Percentiles rank a stretch among this genome's conserved stretches.
These are phyloP conservation scores for Excalfactoria chinensis DNA, from an alignment of 2,113 vertebrate genomes.

Conservation along the genomic window DNA sequence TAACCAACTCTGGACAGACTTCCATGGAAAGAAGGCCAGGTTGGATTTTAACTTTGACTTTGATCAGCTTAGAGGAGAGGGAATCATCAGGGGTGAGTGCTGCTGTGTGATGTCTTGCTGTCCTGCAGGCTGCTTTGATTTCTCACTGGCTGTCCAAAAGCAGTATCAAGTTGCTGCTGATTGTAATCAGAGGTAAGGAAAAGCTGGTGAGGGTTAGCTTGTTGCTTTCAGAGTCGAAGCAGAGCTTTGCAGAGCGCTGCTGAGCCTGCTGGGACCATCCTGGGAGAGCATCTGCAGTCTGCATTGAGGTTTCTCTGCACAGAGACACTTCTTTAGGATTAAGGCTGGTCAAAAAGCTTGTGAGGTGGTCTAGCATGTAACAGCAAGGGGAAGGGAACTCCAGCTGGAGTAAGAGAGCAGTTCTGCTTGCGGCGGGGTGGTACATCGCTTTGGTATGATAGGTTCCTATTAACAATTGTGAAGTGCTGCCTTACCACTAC, in stretches of 20 bases:
- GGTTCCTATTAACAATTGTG: neutral
- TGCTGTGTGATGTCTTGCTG: neutral
- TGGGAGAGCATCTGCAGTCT: neutral
- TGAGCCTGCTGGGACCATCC: neutral
- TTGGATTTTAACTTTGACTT: neutral
- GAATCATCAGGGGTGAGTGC: neutral
- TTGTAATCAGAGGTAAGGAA: neutral
- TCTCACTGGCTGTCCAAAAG: neutral
- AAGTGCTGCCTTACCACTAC: neutral
- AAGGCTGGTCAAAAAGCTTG: neutral
- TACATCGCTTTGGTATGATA: accelerated
- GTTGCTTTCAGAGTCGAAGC: neutral
- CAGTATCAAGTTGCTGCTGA: neutral
- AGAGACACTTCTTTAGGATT: neutral
- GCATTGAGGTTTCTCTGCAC: neutral
- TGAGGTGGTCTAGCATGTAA: accelerated
- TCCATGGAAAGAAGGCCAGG: neutral
- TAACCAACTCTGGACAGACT: neutral
- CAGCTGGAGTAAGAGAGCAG: accelerated
- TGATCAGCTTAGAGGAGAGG: neutral
- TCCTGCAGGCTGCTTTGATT: neutral
- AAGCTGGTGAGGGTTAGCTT: neutral
- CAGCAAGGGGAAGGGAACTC: neutral
- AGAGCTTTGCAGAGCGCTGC: neutral
- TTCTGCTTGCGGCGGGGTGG: accelerated